Base-by-base conservation (phyloP, 2,797 vertebrate species). In the Sandelia bainsii region DNA sequence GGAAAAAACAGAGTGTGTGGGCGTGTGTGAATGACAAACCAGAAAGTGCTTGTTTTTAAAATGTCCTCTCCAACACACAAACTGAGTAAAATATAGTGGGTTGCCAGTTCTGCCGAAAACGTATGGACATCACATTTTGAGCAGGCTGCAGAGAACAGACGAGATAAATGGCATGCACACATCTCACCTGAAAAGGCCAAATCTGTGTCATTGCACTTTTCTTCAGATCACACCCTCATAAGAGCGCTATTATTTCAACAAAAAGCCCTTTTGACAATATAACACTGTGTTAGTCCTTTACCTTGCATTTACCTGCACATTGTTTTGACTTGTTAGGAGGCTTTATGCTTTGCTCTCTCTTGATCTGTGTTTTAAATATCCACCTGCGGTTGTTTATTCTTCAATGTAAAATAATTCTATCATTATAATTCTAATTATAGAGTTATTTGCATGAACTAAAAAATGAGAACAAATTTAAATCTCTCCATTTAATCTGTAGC, bases 401-500 rank as follows among this genome's bases (percentile, higher is more conserved):
- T 66, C 29, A 0, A 69, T 79, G 42, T 29, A 39, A 82, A 74
- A 59, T 8, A 59, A 77, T 69, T 65, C 12, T 77, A n/a, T 75
- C 59, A 69, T 87, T 67, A 62, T 70, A 57, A 71, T 73, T 85
- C 40, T 78, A 77, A 87, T 87, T 84, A 89, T 54, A 74, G 50
- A 82, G 32, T 78, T 69, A 56, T 83, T 87, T 78, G 63, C 49
- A 68, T 72, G 79, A 89, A 84, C 89, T 27, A 83, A 69, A 77
- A 79, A 83, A 79, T n/a, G 60, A 83, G 80, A 84, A 75, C 72
- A 83, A 75, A 88, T 92, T 89, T 65, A 74, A 92, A 91, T 90
- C 79, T 79, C 80, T 91, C 75, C 75, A 89, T 93, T 93, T 90
- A 89, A 93, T 91, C 83, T 70, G 70, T 68, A 46, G 82, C 74